phyloP scores from a whole-genome alignment of 2,113 vertebrate species.

The Alethe diademata region DNA sequence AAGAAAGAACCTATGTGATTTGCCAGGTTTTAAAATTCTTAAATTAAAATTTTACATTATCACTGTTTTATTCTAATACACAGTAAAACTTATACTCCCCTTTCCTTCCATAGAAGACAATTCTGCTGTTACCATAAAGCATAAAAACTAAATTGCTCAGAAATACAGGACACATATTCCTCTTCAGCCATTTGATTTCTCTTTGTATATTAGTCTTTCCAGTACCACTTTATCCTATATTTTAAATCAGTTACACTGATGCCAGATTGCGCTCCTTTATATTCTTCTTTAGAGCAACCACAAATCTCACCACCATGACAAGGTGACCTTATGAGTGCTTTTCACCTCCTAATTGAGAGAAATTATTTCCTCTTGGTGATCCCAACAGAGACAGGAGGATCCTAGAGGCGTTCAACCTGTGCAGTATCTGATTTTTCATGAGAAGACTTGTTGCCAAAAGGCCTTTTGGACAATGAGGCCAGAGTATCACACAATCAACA shows the following conservation, averaged over 20 bases:
- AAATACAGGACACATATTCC: neutral
- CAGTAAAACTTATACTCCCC: neutral
- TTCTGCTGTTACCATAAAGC: neutral
- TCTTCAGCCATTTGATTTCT: neutral
- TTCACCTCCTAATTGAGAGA: neutral
- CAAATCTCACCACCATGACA: neutral
- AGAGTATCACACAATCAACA: neutral
- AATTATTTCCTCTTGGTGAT: slow-evolving; percentile 6
- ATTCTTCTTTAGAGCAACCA: slow-evolving; percentile 13
- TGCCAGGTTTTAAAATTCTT: neutral
- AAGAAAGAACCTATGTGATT: neutral
- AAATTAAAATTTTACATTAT: neutral
- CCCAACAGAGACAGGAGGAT: slow-evolving; percentile 18
- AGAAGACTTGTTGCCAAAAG: neutral
- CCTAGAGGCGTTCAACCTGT: neutral
- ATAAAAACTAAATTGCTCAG: neutral
- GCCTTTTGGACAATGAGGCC: neutral
- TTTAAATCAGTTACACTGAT: neutral
- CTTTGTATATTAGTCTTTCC: neutral
- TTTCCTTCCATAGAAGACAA: neutral
- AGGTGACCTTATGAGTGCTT: neutral
- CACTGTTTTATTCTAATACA: neutral
- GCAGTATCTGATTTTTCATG: neutral
- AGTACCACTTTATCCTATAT: neutral
- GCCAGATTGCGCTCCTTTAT: neutral